A percentile compares a stretch with the other conserved stretches of the same genome.
phyloP scores from a whole-genome alignment of 2,113 vertebrate genomes.

The Indicator maculatus region DNA sequence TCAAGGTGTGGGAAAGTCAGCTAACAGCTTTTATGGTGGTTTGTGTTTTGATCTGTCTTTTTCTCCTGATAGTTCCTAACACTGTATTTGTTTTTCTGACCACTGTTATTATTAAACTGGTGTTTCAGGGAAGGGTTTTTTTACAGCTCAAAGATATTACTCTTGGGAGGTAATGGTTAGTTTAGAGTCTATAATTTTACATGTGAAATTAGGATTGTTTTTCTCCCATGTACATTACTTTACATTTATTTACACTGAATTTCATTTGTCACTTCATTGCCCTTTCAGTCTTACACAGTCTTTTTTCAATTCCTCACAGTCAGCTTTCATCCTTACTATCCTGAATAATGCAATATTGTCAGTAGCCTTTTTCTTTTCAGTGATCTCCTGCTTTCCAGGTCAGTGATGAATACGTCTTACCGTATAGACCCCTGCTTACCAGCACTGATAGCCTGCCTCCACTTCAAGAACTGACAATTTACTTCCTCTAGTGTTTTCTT shows the following conservation, averaged over 20 bases:
- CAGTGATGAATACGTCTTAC: not conserved
- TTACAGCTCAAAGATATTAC: not conserved
- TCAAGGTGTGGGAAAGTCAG: not conserved
- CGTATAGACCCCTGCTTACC: not conserved
- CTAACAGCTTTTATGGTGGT: not conserved
- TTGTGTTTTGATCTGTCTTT: not conserved
- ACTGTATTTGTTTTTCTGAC: not conserved
- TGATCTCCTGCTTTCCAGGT: constrained; percentile 2
- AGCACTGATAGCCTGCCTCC: not conserved
- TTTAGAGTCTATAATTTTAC: constrained; percentile 11
- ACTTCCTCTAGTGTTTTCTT: not conserved
- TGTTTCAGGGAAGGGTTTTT: not conserved
- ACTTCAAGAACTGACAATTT: not conserved
- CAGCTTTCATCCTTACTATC: not conserved
- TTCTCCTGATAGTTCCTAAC: not conserved
- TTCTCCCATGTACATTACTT: not conserved
- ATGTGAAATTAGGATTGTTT: constrained; percentile 20
- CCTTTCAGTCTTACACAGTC: not conserved
- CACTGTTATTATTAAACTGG: not conserved
- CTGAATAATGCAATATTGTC: not conserved
- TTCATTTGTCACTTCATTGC: not conserved
- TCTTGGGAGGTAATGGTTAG: not conserved
- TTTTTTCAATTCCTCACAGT: not conserved
- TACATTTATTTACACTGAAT: constrained; percentile 2
- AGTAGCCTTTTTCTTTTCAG: not conserved